phyloP scores from a whole-genome alignment of 2,113 vertebrate genomes.

The Centropus bengalensis region DNA sequence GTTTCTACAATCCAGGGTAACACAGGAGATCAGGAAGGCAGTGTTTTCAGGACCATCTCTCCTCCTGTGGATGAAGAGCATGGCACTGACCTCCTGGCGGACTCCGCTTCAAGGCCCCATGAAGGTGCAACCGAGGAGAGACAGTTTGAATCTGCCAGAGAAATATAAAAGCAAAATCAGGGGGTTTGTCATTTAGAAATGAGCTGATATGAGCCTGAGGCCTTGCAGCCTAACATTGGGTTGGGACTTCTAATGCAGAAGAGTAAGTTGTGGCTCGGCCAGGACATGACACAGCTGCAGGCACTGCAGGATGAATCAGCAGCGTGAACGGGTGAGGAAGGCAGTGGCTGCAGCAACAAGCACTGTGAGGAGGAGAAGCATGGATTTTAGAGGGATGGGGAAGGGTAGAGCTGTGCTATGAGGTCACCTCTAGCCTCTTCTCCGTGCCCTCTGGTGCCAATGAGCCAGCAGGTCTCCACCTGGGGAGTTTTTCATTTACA shows the following conservation, averaged over 20 bases:
- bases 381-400: accelerated
- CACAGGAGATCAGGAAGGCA: background rate
- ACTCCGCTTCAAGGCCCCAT: constrained; percentile 50
- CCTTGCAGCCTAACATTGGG: background rate
- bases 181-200: background rate
- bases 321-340: background rate
- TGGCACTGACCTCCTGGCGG: constrained; percentile 72
- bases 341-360: background rate
- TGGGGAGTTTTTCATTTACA: background rate
- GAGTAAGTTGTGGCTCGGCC: background rate
- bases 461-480: background rate
- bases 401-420: background rate
- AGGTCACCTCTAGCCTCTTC: background rate
- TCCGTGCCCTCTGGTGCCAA: background rate
- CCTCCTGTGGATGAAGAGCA: background rate
- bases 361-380: background rate
- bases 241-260: background rate
- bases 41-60: background rate
- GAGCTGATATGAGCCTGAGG: background rate
- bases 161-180: constrained; percentile 26
- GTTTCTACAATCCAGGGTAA: background rate
- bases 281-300: accelerated
- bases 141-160: constrained; percentile 67
- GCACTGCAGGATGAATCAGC: background rate
- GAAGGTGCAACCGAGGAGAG: constrained; percentile 52